A percentile compares a stretch with the other conserved stretches of the same genome.
These are phyloP conservation scores for Pocota personata DNA, from an alignment of 2,888 invertebrate genomes.

Conservation along the genomic window DNA sequence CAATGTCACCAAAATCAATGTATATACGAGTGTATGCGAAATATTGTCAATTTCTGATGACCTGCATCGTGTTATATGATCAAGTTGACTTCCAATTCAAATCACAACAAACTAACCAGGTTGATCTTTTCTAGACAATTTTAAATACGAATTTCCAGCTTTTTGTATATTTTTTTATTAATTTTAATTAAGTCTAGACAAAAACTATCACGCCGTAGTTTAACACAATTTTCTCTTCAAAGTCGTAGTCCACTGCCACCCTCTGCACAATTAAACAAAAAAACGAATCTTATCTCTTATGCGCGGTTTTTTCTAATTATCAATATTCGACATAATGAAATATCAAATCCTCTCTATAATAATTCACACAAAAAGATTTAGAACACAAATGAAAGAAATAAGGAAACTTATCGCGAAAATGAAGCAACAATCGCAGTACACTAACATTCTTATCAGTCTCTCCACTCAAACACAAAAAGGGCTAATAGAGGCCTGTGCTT, in stretches of 20 bases:
- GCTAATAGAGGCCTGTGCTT: not conserved
- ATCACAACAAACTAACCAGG: too few species aligned
- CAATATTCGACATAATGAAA: conserved; percentile 9
- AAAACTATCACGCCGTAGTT: not conserved
- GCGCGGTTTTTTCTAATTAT: conserved; percentile 13
- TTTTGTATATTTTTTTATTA: not conserved
- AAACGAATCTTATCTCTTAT: not conserved
- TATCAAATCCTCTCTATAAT: conserved; percentile 9
- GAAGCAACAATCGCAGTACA: conserved; percentile 3
- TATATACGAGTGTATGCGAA: too few species aligned
- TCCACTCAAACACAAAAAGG: conserved; percentile 21
- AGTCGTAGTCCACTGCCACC: conserved; percentile 11
- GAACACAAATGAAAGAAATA: not conserved
- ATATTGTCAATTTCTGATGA: too few species aligned
- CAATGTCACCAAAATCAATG: too few species aligned
- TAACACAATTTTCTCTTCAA: not conserved
- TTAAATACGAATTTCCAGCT: not conserved
- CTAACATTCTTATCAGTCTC: conserved; percentile 2
- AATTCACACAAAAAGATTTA: not conserved
- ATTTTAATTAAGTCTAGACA: not conserved
- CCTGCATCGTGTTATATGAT: too few species aligned
- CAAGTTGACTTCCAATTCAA: too few species aligned
- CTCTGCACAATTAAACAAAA: not conserved
- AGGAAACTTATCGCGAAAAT: conserved; percentile 22
- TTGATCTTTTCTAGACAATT: not conserved